phyloP scores from a whole-genome alignment of 2,113 vertebrate species.

The Cynopterus brachyotis region DNA sequence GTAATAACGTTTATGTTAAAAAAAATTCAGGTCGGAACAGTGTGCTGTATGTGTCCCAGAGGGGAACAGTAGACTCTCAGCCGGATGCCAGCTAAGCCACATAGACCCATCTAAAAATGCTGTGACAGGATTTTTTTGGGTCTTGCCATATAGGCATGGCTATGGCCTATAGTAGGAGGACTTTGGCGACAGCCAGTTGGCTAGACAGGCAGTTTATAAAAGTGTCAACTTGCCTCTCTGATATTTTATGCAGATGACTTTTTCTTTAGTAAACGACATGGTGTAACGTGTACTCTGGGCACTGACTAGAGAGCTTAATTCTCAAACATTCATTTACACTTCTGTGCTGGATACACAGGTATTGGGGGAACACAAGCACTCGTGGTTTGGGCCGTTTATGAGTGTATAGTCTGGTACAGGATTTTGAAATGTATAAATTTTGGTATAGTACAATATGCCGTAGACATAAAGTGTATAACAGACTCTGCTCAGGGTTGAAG shows the following conservation, averaged over 20 bases:
- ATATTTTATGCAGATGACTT: neutral
- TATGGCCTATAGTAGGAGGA: neutral
- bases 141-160: neutral
- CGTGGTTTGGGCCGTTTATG: neutral
- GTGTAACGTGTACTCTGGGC: neutral
- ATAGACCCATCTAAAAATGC: neutral
- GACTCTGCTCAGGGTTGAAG: neutral
- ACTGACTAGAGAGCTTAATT: neutral
- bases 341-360: neutral
- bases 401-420: neutral
- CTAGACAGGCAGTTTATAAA: neutral
- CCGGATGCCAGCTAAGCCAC: neutral
- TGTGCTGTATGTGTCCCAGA: neutral
- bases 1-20: neutral
- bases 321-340: neutral
- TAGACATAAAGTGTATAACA: neutral
- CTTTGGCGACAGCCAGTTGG: neutral
- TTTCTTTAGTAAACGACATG: neutral
- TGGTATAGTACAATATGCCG: neutral
- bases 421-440: conserved; percentile 5
- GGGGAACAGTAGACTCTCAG: neutral
- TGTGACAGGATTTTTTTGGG: neutral
- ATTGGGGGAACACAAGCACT: neutral
- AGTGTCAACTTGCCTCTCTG: neutral
- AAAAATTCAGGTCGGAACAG: neutral